Base-by-base conservation (phyloP, 2,797 vertebrate genomes). In the Botia almorhae region DNA sequence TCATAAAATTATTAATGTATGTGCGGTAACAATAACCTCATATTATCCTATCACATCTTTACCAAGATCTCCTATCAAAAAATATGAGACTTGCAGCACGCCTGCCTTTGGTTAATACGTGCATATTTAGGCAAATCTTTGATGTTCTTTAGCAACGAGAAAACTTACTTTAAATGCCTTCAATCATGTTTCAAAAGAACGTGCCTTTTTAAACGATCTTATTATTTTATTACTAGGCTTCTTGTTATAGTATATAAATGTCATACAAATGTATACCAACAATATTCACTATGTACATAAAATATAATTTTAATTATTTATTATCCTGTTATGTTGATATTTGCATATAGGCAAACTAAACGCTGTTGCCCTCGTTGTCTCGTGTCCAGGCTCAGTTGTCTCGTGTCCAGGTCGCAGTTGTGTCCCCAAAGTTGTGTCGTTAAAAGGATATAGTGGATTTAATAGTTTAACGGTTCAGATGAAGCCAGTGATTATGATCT, bases 401-500 rank as follows among this genome's bases (percentile, higher is more conserved):
- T 1, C 29, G 4, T 29, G 29, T n/a, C n/a, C n/a, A 4, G 29
- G 29, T 29, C 29, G 29, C 29, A 29, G 29, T 29, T 29, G 29
- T 29, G 29, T 29, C 29, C 29, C 50, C 69, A 74, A 75, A 81
- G 56, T 71, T 72, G 58, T 55, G 69, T 67, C 78, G 70, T 53
- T 56, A 69, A 67, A 56, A 80, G 70, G 70, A 81, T 77, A 69
- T 69, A 84, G 65, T 81, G 78, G 76, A 95, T 94, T 94, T 94
- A 94, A 93, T 93, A 93, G 90, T 73, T 93, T 94, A 93, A 95
- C 93, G 90, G 92, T 92, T 93, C 91, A 93, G 93, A 95, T 93
- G 93, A 94, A 96, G 94, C 93, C 94, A 94, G 91, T 90, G 94
- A 95, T 96, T 95, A 85, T 94, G 95, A 96, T 96, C 95, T 94